Conservation (phyloP, 2,113 vertebrate genomes). For the Pitta sordida region DNA sequence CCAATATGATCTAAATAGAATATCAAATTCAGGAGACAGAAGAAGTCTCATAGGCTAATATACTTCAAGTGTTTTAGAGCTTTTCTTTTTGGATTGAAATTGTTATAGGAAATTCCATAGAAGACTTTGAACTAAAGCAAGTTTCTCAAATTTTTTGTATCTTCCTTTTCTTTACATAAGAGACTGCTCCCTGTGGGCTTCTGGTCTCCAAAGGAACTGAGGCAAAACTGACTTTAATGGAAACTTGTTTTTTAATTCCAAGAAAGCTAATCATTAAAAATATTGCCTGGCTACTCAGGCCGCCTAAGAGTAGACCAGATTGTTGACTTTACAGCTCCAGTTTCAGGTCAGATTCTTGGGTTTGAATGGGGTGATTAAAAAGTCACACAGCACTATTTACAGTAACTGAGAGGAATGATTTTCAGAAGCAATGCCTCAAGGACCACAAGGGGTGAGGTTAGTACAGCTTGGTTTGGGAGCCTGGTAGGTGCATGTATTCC, state of each 20-base stretch:
- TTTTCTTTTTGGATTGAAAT: background rate
- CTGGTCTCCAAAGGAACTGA: background rate
- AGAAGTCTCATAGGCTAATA: background rate
- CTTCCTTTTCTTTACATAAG: background rate
- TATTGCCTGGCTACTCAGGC: background rate
- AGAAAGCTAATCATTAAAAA: background rate
- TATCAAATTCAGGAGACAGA: background rate
- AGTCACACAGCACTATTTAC: background rate
- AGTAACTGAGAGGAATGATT: background rate
- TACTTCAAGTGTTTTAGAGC: accelerated
- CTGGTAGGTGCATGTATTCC: background rate
- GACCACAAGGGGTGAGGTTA: background rate
- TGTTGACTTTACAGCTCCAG: background rate
- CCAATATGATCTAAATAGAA: background rate
- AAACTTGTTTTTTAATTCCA: background rate
- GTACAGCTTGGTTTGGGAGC: background rate
- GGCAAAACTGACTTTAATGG: background rate
- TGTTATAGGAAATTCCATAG: background rate
- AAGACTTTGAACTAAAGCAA: background rate
- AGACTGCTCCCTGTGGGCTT: background rate
- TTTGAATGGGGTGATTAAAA: background rate
- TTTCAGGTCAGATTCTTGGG: background rate
- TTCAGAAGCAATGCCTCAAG: background rate
- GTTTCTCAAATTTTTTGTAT: background rate
- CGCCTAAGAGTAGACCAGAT: background rate